A percentile compares a stretch with the other conserved stretches of the same genome.
Evolutionary conservation across 2,888 invertebrate species (phyloP).

Genomic region (Philaethria dido): DNA sequence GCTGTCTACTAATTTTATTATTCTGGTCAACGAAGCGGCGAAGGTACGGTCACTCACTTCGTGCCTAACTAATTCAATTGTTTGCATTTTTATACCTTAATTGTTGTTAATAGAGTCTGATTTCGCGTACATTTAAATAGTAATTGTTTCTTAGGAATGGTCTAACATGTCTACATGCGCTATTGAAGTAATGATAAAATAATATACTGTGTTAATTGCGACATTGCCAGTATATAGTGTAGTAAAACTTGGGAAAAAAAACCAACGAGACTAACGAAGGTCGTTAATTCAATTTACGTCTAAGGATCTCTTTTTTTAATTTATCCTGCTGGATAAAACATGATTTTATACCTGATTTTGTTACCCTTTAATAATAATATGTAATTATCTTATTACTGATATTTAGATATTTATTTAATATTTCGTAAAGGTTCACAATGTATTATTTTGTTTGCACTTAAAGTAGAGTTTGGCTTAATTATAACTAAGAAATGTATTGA

Average conservation of each 20-base stretch:
- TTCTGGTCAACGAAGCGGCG: conserved; percentile 37
- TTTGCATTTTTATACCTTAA: conserved; percentile 23
- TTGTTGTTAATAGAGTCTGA: conserved; percentile 18
- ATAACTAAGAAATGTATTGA: too few relatives aligned
- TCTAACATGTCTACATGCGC: conserved; percentile 17
- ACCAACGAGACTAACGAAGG: neutral
- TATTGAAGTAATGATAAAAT: conserved; percentile 37
- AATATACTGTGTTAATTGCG: neutral
- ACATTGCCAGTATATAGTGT: neutral
- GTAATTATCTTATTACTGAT: too few relatives aligned
- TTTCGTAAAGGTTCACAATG: too few relatives aligned
- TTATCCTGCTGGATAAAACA: too few relatives aligned
- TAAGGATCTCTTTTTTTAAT: neutral
- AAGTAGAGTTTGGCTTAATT: too few relatives aligned
- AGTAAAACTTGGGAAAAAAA: neutral
- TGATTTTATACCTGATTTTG: neutral
- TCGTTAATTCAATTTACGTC: neutral
- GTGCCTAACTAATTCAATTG: conserved; percentile 13
- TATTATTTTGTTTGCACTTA: too few relatives aligned
- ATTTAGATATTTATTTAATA: too few relatives aligned
- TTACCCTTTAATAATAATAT: neutral
- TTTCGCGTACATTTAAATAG: conserved; percentile 9
- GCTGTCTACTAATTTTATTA: conserved; percentile 37
- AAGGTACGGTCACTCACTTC: conserved; percentile 38
- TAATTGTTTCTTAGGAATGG: conserved; percentile 7